Conservation (phyloP, 2,113 vertebrate species). For the Anoura caudifer region DNA sequence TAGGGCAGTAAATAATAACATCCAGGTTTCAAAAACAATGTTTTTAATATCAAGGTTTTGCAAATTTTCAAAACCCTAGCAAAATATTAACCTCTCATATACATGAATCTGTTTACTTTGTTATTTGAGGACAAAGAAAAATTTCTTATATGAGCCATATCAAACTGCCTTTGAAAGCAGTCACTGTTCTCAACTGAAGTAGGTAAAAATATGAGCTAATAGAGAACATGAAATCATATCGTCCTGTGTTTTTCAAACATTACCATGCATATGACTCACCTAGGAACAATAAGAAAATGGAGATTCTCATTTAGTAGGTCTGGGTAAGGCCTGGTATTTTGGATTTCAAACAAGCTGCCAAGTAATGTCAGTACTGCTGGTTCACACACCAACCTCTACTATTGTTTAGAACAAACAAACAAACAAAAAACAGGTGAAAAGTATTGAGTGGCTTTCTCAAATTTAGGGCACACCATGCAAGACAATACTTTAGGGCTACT, state of each 20-base stretch:
- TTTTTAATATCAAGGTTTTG: not conserved
- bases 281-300: not conserved
- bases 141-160: not conserved
- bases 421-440: not conserved
- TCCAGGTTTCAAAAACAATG: not conserved
- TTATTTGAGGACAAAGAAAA: not conserved
- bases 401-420: not conserved
- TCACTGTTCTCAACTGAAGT: not conserved
- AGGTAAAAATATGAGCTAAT: not conserved
- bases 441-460: not conserved
- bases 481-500: not conserved
- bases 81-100: not conserved
- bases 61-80: not conserved
- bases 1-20: not conserved
- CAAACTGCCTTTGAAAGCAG: not conserved
- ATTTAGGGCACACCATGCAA: not conserved
- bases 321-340: not conserved
- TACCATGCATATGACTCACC: not conserved
- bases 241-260: not conserved
- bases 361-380: not conserved
- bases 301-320: not conserved
- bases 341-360: not conserved
- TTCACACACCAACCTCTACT: fast-evolving
- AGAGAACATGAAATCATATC: not conserved
- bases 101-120: not conserved